A percentile compares a stretch with the other conserved stretches of the same genome.
Evolutionary conservation across 2,113 vertebrate species (phyloP).

Genomic region (Micromys minutus): DNA sequence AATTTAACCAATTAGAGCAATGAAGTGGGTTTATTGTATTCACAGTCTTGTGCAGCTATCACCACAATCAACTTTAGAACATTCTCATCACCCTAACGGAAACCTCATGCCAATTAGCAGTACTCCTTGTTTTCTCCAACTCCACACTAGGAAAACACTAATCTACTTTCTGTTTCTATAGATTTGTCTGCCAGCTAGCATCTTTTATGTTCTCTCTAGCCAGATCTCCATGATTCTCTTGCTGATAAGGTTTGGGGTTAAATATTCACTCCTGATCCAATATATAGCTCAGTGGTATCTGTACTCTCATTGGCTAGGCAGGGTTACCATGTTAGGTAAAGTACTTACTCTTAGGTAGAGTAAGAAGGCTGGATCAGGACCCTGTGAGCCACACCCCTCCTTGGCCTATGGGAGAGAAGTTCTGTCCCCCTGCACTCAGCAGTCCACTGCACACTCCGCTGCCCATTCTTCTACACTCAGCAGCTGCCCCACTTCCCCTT

Average conservation of each 20-base stretch:
- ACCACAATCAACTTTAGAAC: conserved; percentile 10
- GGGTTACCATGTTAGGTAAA: background rate
- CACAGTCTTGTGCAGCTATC: background rate
- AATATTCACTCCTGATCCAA: background rate
- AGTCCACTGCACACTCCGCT: too few relatives aligned
- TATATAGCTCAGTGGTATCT: background rate
- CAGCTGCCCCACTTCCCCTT: background rate
- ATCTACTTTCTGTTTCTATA: background rate
- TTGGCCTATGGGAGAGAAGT: background rate
- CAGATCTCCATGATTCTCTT: background rate
- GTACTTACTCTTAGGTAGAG: background rate
- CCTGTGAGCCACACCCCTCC: background rate
- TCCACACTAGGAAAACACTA: background rate
- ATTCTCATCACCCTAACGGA: conserved; percentile 30
- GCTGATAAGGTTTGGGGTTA: background rate
- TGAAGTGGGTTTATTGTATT: conserved; percentile 36
- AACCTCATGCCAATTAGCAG: background rate
- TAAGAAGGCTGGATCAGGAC: background rate
- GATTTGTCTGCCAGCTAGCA: background rate
- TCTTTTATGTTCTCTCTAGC: background rate
- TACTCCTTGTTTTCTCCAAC: background rate
- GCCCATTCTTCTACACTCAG: background rate
- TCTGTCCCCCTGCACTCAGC: too few relatives aligned
- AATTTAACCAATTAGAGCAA: background rate
- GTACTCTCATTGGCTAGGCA: background rate